Base-by-base conservation (phyloP, 2,888 invertebrate genomes). In the Diadegma fenestrale region DNA sequence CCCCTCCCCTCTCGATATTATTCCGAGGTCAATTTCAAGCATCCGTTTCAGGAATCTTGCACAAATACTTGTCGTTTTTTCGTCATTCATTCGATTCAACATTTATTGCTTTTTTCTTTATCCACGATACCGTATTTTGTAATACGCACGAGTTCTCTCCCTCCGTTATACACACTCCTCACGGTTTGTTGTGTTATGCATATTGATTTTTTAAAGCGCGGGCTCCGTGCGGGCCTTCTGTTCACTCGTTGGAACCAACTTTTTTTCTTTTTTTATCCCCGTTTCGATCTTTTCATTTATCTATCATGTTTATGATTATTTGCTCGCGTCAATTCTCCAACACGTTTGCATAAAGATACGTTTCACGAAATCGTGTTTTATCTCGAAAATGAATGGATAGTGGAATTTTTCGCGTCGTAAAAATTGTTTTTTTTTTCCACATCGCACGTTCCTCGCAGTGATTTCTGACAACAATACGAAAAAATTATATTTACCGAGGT, bases 171-270 rank as follows among this genome's bases (percentile, higher is more conserved):
- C 51, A 22, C 17, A 73, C 73, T 58, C 14, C 37, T 69, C 22
- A 72, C 71, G 48, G 80, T 86, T 80, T 87, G 87, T 87, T 87
- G 85, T 87, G 81, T 86, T 87, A 87, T 85, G 80, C 80, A 88
- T 88, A 88, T 88, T 88, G 88, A 88, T 88, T 88, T 88, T 87
- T 84, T 54, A 79, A 78, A 86, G 76, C 87, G 85, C 81, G 84
- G 79, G 81, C 81, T 79, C 68, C 45, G 71, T 76, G 79, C 76
- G 66, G 80, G 45, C 76, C 80, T 54, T 73, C 48, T 48, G 68
- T 69, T 66, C 72, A 48, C 51, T 66, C 58, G 68, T 48, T 72
- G 41, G 41, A 76, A 80, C 64, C 64, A 7, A 48, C 48, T 6
- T 61, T 79, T 43, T 68, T 58, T 33, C 54, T 6, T 37, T 66